Evolutionary conservation across 1,140 invertebrate species (phyloP), one percentile per base, ranked within the genome.

Genomic region (Camponotus floridanus): DNA sequence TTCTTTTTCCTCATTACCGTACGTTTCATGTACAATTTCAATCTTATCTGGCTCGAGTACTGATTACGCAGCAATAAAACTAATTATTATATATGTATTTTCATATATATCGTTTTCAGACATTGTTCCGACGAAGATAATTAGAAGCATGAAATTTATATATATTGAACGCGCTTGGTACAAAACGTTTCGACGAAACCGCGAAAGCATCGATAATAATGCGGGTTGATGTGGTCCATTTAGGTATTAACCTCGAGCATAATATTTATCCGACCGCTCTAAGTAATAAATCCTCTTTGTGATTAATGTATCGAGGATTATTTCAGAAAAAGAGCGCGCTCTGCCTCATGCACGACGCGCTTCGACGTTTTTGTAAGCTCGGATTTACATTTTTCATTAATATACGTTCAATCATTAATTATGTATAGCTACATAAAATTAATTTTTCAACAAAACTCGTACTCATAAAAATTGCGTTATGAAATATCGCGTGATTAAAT

Each of bases 251-350:
- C 79, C 55, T 73, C 79, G 79, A 73, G 68, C 79, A 83, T 83
- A 83, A 83, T 74, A 83, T 83, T 83, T 83, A 83, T 83, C 79
- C 61, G 79, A 26, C 42, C 42, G 79, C 79, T 83, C 79, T 83
- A 83, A 83, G 79, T 83, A 74, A 83, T 83, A 83, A 83, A 83
- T 83, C 68, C 79, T 83, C 79, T 83, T 74, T 83, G 79, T 83
- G 68, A 83, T 83, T 83, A 83, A 83, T 83, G 68, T 83, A 83
- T 83, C 79, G 79, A 73, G 68, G 79, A 83, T 83, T 83, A 83
- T 73, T 83, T 83, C 79, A 83, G 79, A 61, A 74, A 83, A 42
- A 83, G 48, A 51, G 48, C 48, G 55, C 51, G 55, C 68, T 26
- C 26, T 33, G 15, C 51, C 31, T 64, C 33, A 3, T 33, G 42